These are phyloP conservation scores for Micromesistius poutassou DNA, from an alignment of 2,797 vertebrate species.

Conservation along the genomic window DNA sequence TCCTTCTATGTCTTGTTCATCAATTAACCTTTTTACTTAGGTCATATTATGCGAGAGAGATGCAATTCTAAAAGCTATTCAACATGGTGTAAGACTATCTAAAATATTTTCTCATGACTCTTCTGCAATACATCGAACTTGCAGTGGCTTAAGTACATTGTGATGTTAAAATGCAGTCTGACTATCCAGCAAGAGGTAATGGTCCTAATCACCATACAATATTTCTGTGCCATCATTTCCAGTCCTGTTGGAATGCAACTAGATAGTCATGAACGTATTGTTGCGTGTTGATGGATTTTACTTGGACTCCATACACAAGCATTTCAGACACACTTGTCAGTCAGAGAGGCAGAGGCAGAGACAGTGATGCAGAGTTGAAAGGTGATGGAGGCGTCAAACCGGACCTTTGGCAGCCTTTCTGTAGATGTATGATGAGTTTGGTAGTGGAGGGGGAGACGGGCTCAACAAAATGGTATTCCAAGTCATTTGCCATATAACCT, in stretches of 20 bases:
- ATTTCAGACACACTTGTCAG: background rate
- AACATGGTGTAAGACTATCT: too few species aligned
- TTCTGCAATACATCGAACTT: background rate
- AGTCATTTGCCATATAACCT: background rate
- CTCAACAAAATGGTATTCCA: background rate
- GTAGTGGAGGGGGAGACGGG: background rate
- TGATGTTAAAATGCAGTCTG: background rate
- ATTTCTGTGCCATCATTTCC: background rate
- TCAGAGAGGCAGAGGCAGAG: background rate
- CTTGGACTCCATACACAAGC: background rate
- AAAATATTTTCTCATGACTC: background rate
- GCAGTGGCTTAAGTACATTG: background rate
- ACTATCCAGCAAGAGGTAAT: background rate
- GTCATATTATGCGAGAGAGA: too few species aligned
- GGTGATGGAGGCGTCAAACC: background rate
- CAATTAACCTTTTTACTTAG: too few species aligned
- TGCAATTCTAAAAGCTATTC: too few species aligned
- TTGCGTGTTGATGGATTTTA: background rate
- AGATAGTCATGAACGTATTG: too few species aligned
- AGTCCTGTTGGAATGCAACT: background rate
- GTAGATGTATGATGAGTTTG: background rate
- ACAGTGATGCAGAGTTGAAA: background rate
- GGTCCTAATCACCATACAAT: background rate
- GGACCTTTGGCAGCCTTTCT: background rate
- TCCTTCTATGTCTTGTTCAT: too few species aligned